Evolutionary conservation across 2,888 invertebrate genomes (phyloP), one percentile per base, ranked within the genome.

Genomic region (Steinernema hermaphroditum): DNA sequence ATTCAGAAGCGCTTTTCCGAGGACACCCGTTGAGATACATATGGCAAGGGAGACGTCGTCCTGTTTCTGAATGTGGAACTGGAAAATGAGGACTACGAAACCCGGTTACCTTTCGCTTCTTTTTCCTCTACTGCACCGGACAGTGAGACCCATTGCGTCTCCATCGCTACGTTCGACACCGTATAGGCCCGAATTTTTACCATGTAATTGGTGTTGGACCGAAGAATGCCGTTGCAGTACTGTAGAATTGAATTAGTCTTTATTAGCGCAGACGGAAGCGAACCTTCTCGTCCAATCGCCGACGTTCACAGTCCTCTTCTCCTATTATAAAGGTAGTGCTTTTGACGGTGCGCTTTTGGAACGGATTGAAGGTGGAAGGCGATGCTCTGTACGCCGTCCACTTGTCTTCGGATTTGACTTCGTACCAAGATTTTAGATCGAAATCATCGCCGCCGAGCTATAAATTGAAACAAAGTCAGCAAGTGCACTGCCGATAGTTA

Each of bases 11-110:
- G 8, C 29, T 54, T 16, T 79, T 82, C 22, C 78, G 73, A n/a
- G 81, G 81, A 72, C 84, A 85, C 4, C 84, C 84, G 72, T 85
- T 85, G 73, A 85, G 74, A 72, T 85, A 85, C 85, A 85, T 85
- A 74, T 85, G 81, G 70, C 85, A 85, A 6, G 85, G 85, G 54
- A 85, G 80, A 22, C 85, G 80, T n/a, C 80, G 79, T 34, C 80
- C 74, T n/a, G 50, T 62, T 44, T 72, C 72, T 72, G 72, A 72
- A 72, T 44, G 29, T 19, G 22, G 41, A 2, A 27, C 50, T 77
- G 46, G 37, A 44, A 29, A 43, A 54, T 1, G 6, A 37, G 37
- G 6, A 22, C 37, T 27, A 1, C 27, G 62, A 27, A 6, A 37
- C 22, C 24, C 6, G 16, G 6, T 27, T 16, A 62, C 62, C 62